Percentiles rank a stretch among this genome's conserved stretches.
Conservation (phyloP, 2,113 vertebrate genomes). For the Barbus barbus region DNA sequence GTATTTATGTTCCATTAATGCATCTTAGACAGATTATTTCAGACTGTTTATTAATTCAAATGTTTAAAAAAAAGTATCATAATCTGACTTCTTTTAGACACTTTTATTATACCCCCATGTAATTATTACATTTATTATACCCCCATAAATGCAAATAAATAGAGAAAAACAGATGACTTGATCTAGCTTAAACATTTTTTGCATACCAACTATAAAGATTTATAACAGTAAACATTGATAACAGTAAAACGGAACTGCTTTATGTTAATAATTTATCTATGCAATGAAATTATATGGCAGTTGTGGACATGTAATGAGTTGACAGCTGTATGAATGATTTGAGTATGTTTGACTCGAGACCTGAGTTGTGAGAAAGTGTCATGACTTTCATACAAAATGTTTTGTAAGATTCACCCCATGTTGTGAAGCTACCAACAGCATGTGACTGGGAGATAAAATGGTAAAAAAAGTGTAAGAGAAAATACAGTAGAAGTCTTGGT, state of each 20-base stretch:
- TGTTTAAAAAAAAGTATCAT: no score
- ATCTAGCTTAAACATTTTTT: not conserved
- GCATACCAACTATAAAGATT: not conserved
- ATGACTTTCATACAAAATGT: not conserved
- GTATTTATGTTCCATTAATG: no score
- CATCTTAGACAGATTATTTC: no score
- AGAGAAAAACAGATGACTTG: not conserved
- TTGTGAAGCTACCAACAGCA: slow-evolving; percentile 18
- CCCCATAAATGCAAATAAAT: not conserved
- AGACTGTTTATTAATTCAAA: not conserved
- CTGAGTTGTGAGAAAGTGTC: no score
- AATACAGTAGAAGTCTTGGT: not conserved
- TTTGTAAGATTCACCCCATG: not conserved
- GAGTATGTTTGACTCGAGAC: no score
- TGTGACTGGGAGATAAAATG: slow-evolving; percentile 16
- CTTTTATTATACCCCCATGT: not conserved
- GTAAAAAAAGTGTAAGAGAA: not conserved
- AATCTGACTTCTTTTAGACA: no score
- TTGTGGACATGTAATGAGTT: not conserved
- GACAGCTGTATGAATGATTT: not conserved
- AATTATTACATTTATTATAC: no score
- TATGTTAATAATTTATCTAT: not conserved
- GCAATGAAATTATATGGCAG: not conserved
- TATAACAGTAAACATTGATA: no score
- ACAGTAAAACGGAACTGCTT: not conserved